Percentiles rank a stretch among this genome's conserved stretches.
These are phyloP conservation scores for Brachirus orientalis DNA, from an alignment of 2,113 vertebrate species.

Conservation along the genomic window DNA sequence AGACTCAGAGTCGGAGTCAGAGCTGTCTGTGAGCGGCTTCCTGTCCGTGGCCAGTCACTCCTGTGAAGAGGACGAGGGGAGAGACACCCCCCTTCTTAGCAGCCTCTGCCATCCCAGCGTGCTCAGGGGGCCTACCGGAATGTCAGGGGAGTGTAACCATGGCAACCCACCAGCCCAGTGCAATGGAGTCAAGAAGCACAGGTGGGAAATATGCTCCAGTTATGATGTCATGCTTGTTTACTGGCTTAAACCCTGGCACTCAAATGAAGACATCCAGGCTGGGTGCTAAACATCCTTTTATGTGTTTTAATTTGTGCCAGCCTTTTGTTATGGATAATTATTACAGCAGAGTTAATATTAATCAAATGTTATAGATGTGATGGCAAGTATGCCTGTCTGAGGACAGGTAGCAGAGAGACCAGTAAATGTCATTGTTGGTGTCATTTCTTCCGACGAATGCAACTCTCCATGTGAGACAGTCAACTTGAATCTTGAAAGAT, in stretches of 20 bases:
- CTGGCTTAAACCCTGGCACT: conserved; percentile 25
- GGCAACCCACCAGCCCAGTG: conserved; percentile 83
- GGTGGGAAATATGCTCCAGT: conserved; percentile 83
- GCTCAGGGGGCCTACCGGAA: conserved; percentile 72
- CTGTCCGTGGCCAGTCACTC: conserved; percentile 85
- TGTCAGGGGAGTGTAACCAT: conserved; percentile 89
- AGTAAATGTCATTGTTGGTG: conserved; percentile 14
- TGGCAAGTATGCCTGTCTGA: conserved; percentile 1
- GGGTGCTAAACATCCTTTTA: neutral
- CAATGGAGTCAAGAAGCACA: conserved; percentile 94
- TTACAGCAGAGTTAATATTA: neutral
- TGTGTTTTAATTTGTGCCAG: neutral
- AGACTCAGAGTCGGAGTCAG: conserved; percentile 91
- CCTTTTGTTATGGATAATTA: neutral
- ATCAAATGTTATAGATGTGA: neutral
- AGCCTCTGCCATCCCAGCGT: conserved; percentile 71
- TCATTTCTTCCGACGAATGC: conserved; percentile 30
- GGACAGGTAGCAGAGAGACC: conserved; percentile 13
- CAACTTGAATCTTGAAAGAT: conserved; percentile 10
- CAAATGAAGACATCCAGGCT: neutral
- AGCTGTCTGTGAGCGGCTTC: conserved; percentile 89
- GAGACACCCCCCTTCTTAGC: conserved; percentile 60
- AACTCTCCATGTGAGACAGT: conserved; percentile 30
- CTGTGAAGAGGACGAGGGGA: conserved; percentile 81
- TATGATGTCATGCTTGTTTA: conserved; percentile 65